phyloP scores from a whole-genome alignment of 2,113 vertebrate species.

The Burhinus oedicnemus region DNA sequence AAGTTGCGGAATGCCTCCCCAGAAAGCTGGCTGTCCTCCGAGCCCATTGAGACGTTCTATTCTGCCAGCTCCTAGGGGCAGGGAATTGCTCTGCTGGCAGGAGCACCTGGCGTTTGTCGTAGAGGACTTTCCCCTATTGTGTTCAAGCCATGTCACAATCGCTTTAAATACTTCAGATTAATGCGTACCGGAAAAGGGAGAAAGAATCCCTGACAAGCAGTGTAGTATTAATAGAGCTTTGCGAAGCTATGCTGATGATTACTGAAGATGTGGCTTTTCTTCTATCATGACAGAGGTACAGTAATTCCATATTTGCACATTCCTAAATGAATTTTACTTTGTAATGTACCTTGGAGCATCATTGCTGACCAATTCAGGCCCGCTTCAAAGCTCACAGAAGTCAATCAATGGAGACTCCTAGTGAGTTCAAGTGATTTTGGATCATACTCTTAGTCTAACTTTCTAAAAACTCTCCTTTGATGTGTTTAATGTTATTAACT shows the following conservation, averaged over 20 bases:
- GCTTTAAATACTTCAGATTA: background rate
- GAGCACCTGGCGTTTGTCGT: slow-evolving; percentile 4
- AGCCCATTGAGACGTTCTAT: background rate
- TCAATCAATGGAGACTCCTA: background rate
- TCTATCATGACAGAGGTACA: background rate
- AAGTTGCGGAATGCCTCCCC: background rate
- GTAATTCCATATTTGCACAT: background rate
- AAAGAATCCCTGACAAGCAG: background rate
- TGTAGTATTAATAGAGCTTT: background rate
- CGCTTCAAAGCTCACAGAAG: background rate
- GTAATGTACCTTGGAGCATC: background rate
- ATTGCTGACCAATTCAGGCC: background rate
- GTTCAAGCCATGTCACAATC: background rate
- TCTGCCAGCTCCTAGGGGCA: slow-evolving; percentile 5
- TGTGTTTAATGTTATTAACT: background rate
- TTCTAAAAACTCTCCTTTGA: background rate
- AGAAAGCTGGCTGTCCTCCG: background rate
- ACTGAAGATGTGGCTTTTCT: background rate
- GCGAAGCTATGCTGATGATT: background rate
- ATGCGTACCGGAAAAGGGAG: background rate
- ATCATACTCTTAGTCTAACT: background rate
- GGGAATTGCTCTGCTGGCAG: background rate
- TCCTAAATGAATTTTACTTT: background rate
- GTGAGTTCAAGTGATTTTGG: background rate
- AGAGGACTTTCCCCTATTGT: background rate